phyloP scores from a whole-genome alignment of 30 jellyfish, hydroid and myxozoan species.

The Hydractinia symbiolongicarpus region DNA sequence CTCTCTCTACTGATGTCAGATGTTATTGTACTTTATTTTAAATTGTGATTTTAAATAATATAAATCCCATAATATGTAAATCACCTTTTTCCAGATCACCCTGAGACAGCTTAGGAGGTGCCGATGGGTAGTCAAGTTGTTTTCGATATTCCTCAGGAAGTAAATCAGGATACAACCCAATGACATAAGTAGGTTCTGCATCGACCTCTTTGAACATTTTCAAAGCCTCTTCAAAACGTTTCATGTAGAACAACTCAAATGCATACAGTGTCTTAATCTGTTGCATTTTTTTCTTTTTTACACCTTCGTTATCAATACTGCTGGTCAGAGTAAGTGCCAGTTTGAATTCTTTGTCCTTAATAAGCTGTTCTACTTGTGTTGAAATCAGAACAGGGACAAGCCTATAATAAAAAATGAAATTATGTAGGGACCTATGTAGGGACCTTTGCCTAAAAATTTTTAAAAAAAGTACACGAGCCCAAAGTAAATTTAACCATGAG shows the following conservation, averaged over 20 bases:
- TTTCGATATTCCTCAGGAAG: constrained; percentile 79
- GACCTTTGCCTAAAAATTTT: no score
- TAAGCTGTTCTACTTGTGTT: constrained; percentile 60
- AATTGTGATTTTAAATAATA: no score
- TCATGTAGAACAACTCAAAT: constrained; percentile 63
- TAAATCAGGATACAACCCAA: constrained; percentile 81
- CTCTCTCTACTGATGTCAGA: no score
- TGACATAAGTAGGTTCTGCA: constrained; percentile 70
- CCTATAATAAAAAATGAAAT: background rate
- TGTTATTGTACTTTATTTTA: no score
- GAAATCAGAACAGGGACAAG: constrained; percentile 58
- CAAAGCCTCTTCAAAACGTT: constrained; percentile 69
- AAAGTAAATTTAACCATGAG: no score
- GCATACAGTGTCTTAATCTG: constrained; percentile 65
- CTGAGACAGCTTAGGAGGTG: constrained; percentile 54
- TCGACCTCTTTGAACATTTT: constrained; percentile 51
- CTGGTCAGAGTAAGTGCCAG: constrained; percentile 64
- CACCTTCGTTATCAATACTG: constrained; percentile 36
- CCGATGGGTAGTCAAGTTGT: constrained; percentile 58
- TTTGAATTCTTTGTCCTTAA: constrained; percentile 61
- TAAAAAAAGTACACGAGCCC: no score
- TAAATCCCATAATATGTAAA: background rate
- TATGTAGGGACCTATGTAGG: no score
- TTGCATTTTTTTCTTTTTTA: constrained; percentile 26
- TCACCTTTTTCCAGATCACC: constrained; percentile 78